Evolutionary conservation across 1,140 invertebrate species (phyloP).

Genomic region (Penaeus vannamei): DNA sequence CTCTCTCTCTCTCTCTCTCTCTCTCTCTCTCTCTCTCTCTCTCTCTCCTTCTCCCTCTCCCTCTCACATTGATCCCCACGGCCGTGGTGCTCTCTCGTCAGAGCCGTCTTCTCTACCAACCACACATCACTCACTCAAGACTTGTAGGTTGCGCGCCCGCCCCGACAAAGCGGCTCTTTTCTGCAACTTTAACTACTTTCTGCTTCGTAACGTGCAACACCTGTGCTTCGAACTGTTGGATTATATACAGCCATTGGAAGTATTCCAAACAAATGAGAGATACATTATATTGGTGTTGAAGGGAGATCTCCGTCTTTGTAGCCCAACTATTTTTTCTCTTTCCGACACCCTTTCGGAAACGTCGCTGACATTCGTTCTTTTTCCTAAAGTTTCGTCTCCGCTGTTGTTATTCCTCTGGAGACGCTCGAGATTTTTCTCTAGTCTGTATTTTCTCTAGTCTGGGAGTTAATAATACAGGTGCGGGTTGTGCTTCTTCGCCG

Average conservation of each 20-base stretch:
- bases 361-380: background rate
- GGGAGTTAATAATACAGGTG: too few relatives aligned
- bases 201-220: too few relatives aligned
- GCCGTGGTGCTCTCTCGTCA: conserved; percentile 54
- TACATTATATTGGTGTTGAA: conserved; percentile 18
- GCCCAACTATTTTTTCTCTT: conserved; percentile 27
- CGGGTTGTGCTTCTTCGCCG: too few relatives aligned
- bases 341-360: background rate
- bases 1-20: conserved; percentile 31
- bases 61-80: conserved; percentile 52
- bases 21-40: conserved; percentile 34
- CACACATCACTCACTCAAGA: conserved; percentile 64
- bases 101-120: conserved; percentile 57
- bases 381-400: background rate
- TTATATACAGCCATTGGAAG: background rate
- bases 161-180: conserved; percentile 29
- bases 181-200: background rate
- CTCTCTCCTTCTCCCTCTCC: conserved; percentile 43
- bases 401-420: background rate
- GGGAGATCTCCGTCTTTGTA: conserved; percentile 21
- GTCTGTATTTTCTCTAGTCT: too few relatives aligned
- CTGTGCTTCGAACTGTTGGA: background rate
- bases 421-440: too few relatives aligned
- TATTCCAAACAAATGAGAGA: background rate
- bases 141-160: conserved; percentile 41